Base-by-base conservation (phyloP, 2,888 invertebrate genomes). In the Cryptus armator region DNA sequence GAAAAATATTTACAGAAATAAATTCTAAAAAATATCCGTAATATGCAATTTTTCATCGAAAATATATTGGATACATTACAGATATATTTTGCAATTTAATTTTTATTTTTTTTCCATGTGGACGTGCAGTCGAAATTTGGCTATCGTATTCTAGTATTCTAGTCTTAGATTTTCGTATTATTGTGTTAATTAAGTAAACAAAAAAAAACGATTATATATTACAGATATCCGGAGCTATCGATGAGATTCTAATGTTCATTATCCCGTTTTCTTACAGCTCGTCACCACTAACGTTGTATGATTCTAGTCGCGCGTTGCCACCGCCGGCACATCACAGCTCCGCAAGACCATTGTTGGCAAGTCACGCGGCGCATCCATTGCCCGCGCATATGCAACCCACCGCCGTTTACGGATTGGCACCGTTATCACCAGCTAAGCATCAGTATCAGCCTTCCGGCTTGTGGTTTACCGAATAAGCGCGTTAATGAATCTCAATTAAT, bases 311-410 rank as follows among this genome's bases (percentile, higher is more conserved):
- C 89, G 96, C 95, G 86, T 94, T 97, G 56, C 98, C 97, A 68
- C 98, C 98, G 10, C 97, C 97, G 70, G 98, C 98, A 24, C 98
- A 97, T 94, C 97, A 97, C 94, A 96, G 96, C 89, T 96, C 96
- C 91, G 97, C 97, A 74, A 94, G 96, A 91, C 96, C 96, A 75
- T 95, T 96, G 89, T 93, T 96, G 92, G 95, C 96, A 68, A 95
- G 95, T 87, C 96, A 97, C 94, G 95, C 97, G 85, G 95, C 96
- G 71, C 97, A 97, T 94, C 97, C 97, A 66, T 94, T 97, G 90
- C 97, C 97, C 85, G 97, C 97, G 9, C 97, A 98, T 93, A 96
- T 97, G 94, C 97, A 97, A 93, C 97, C 95, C 72, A 94, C 95
- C 9, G 92, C 94, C 68, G 94, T 95, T 53, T 96, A 96, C 90